These are phyloP conservation scores for Yoshiicerus persimilis DNA, from an alignment of 1,140 invertebrate genomes.

Conservation along the genomic window DNA sequence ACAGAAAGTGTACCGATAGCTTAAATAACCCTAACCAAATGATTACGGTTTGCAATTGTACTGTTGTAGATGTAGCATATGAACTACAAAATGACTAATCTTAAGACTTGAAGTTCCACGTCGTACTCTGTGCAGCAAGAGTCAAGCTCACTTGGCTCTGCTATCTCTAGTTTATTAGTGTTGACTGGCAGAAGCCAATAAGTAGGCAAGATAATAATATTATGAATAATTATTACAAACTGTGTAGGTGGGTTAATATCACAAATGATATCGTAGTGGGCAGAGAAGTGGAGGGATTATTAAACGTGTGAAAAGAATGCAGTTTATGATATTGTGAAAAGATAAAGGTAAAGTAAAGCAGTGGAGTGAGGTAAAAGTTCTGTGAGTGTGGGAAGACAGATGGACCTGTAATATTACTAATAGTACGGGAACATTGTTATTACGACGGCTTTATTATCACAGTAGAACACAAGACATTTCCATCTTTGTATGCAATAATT, in stretches of 20 bases:
- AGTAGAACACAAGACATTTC: neutral
- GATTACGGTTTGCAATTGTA: neutral
- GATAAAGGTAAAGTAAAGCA: neutral
- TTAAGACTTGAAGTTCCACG: too few relatives aligned
- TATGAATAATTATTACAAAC: neutral
- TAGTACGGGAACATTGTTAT: neutral
- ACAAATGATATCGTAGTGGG: neutral
- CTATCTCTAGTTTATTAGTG: neutral
- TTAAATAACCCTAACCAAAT: neutral
- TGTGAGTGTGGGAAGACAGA: neutral
- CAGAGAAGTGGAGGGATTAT: neutral
- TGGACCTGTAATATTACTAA: neutral
- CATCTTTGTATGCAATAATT: neutral
- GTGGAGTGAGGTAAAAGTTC: neutral
- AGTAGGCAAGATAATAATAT: neutral
- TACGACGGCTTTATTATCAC: neutral
- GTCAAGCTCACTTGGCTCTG: too few relatives aligned
- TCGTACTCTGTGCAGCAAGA: too few relatives aligned
- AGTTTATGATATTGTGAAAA: neutral
- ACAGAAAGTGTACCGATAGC: neutral
- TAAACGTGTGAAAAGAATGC: neutral
- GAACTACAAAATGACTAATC: too few relatives aligned
- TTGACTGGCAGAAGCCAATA: neutral
- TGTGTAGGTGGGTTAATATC: neutral
- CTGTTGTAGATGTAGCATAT: neutral